Conservation (phyloP, 1,140 invertebrate species). For the Papilio polytes region DNA sequence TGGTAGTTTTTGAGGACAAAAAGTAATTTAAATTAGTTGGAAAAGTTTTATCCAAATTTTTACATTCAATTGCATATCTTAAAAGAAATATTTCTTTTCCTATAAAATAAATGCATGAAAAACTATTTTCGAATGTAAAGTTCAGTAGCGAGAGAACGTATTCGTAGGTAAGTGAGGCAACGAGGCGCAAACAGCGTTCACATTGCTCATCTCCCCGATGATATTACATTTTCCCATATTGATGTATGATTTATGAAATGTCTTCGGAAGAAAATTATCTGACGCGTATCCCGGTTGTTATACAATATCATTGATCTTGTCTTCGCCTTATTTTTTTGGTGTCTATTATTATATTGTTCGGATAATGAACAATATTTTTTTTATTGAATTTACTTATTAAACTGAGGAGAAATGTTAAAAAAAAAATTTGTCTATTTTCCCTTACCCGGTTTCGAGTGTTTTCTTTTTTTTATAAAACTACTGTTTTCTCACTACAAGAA, state of each 20-base stretch:
- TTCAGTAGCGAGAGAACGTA: neutral
- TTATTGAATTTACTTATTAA: neutral
- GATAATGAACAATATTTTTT: conserved; percentile 41
- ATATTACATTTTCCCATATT: conserved; percentile 69
- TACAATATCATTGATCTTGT: conserved; percentile 73
- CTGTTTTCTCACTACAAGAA: no score
- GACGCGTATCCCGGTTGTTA: conserved; percentile 63
- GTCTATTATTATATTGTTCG: conserved; percentile 70
- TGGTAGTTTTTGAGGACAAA: no score
- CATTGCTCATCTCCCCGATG: conserved; percentile 43
- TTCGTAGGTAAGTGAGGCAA: conserved; percentile 46
- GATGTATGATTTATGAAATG: conserved; percentile 72
- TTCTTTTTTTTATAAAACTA: no score
- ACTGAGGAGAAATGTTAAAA: no score
- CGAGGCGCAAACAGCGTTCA: conserved; percentile 43
- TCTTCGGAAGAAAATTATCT: conserved; percentile 69
- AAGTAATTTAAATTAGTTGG: neutral
- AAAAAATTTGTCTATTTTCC: no score
- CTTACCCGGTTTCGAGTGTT: no score
- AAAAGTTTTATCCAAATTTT: neutral
- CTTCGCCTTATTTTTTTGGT: conserved; percentile 67
- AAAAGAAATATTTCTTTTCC: neutral
- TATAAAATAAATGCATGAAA: neutral
- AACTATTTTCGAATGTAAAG: conserved; percentile 19
- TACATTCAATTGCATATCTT: neutral